Conservation (phyloP, 2,888 invertebrate species). For the Stictocephala bisonia region DNA sequence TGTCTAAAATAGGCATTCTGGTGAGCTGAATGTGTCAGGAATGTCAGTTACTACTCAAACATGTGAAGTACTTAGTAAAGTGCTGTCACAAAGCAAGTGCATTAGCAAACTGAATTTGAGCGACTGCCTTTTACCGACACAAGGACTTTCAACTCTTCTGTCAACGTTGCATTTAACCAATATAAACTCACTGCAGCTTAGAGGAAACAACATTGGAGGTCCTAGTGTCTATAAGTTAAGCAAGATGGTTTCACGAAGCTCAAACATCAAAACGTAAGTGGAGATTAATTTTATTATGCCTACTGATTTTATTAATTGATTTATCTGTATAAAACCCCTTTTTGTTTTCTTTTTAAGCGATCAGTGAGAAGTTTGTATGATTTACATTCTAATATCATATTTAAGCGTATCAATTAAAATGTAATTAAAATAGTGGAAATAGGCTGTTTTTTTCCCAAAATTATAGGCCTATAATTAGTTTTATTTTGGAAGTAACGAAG, state of each 20-base stretch:
- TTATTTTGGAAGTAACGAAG: too few species aligned
- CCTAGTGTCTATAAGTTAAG: constrained; percentile 42
- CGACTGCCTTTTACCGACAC: constrained; percentile 49
- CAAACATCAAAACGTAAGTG: constrained; percentile 49
- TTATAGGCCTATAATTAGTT: too few species aligned
- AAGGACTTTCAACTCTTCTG: constrained; percentile 43
- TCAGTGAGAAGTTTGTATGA: too few species aligned
- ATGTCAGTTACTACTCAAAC: constrained; percentile 41
- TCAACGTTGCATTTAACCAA: constrained; percentile 33
- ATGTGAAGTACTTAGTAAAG: constrained; percentile 43
- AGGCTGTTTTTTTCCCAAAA: too few species aligned
- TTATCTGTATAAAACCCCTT: too few species aligned
- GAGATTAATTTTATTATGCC: too few species aligned
- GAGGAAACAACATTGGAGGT: constrained; percentile 50
- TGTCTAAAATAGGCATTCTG: constrained; percentile 14
- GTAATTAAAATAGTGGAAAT: too few species aligned
- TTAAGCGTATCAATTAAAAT: too few species aligned
- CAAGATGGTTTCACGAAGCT: constrained; percentile 44
- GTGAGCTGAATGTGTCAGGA: constrained; percentile 50
- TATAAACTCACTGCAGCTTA: constrained; percentile 42
- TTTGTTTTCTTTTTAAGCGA: too few species aligned
- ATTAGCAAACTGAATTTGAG: constrained; percentile 47
- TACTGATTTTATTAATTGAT: too few species aligned
- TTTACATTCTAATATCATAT: too few species aligned
- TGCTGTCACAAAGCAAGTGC: constrained; percentile 21